Conservation (phyloP, 1,140 invertebrate genomes). For the Wasmannia auropunctata region DNA sequence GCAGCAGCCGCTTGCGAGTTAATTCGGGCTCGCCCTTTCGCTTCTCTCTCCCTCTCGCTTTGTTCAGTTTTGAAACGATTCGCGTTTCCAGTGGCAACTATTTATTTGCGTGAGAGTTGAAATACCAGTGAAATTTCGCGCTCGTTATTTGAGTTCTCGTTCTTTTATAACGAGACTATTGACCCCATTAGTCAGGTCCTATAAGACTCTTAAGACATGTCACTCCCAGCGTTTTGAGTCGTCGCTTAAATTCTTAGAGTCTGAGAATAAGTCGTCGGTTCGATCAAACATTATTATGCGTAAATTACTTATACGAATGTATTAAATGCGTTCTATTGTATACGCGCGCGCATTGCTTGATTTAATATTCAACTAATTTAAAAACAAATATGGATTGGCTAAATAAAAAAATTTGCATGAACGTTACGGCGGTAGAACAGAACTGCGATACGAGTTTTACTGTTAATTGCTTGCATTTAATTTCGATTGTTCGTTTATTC, state of each 20-base stretch:
- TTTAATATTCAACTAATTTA: not conserved
- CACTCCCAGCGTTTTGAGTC: not conserved
- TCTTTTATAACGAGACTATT: constrained; percentile 23
- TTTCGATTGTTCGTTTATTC: constrained; percentile 51
- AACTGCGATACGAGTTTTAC: constrained; percentile 21
- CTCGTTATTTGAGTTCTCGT: constrained; percentile 22
- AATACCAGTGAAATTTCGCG: not conserved
- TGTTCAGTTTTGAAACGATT: constrained; percentile 27
- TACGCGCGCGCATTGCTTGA: not conserved
- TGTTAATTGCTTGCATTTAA: constrained; percentile 56
- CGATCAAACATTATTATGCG: not conserved
- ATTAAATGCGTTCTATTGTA: not conserved
- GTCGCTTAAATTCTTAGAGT: not conserved
- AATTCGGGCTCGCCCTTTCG: not conserved
- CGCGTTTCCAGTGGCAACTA: constrained; percentile 4
- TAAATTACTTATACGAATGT: not conserved
- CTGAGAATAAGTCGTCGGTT: not conserved
- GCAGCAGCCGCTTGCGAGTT: constrained; percentile 28
- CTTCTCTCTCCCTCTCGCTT: not conserved
- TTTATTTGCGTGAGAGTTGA: constrained; percentile 31
- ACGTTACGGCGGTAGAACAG: not conserved
- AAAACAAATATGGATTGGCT: not conserved
- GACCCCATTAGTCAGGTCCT: not conserved
- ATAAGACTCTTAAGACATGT: not conserved
- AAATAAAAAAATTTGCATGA: constrained; percentile 33